Evolutionary conservation across 1,140 invertebrate species (phyloP).

Genomic region (Magallana ariakensis): DNA sequence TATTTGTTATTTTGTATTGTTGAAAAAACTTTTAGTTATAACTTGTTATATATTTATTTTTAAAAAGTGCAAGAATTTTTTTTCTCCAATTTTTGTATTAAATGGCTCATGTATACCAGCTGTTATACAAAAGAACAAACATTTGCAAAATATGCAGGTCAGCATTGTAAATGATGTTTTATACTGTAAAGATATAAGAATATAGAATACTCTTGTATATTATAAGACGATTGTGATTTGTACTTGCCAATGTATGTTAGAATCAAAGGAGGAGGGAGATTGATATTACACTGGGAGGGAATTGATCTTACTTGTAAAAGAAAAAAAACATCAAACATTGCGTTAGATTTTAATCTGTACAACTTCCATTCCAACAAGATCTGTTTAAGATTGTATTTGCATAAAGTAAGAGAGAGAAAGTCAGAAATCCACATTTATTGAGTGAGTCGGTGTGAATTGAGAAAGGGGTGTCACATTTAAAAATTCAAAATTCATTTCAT

Average conservation of each 20-base stretch:
- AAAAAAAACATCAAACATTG: background rate
- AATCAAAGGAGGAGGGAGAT: background rate
- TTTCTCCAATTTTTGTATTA: background rate
- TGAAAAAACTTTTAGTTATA: background rate
- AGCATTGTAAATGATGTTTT: background rate
- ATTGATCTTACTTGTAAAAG: background rate
- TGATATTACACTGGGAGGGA: constrained; percentile 21
- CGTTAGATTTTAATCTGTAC: background rate
- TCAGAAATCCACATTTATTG: constrained; percentile 12
- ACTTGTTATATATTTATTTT: background rate
- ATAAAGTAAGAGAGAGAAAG: background rate
- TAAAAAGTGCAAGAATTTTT: background rate
- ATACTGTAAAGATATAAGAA: constrained; percentile 18
- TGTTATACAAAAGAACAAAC: constrained; percentile 16
- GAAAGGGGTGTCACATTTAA: background rate
- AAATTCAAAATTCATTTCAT: constrained; percentile 19
- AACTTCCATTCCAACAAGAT: constrained; percentile 24
- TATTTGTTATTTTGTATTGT: background rate
- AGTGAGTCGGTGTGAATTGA: constrained; percentile 5
- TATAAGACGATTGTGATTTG: background rate
- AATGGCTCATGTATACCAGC: background rate
- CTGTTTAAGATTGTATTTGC: background rate
- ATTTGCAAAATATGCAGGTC: background rate
- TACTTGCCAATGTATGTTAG: background rate
- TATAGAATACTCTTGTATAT: constrained; percentile 28